Evolutionary conservation across 2,888 invertebrate species (phyloP).

Genomic region (Drosophila niveifrons): DNA sequence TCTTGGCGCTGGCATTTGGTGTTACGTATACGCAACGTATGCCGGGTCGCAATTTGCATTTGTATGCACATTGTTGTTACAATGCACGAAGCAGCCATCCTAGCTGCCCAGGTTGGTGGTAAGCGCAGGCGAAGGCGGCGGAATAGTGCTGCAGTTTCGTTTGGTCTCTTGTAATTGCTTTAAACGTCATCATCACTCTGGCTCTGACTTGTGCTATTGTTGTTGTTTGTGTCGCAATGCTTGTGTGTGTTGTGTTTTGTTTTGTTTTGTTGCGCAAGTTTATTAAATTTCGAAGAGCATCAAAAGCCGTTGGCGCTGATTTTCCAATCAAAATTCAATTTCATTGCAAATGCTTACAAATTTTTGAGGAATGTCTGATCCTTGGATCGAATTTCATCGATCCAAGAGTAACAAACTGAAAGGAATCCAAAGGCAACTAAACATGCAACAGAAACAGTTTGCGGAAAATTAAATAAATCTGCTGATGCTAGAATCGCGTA

Average conservation of each 20-base stretch:
- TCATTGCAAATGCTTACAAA: conserved; percentile 13
- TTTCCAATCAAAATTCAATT: conserved; percentile 58
- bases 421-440: conserved; percentile 21
- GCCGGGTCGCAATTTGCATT: conserved; percentile 73
- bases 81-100: conserved; percentile 23
- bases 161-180: conserved; percentile 72
- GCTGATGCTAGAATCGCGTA: neutral
- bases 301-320: conserved; percentile 34
- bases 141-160: conserved; percentile 39
- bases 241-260: conserved; percentile 12
- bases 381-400: conserved; percentile 37
- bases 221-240: conserved; percentile 27
- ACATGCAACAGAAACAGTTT: neutral
- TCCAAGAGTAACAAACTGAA: neutral
- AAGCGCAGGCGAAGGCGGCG: neutral
- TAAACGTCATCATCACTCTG: conserved; percentile 76
- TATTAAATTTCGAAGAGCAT: conserved; percentile 59
- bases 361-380: conserved; percentile 33
- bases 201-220: conserved; percentile 34
- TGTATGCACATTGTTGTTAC: conserved; percentile 77
- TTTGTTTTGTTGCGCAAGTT: conserved; percentile 25
- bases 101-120: conserved; percentile 3
- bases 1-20: conserved; percentile 61
- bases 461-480: neutral
- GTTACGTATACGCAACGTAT: conserved; percentile 80